These are phyloP conservation scores for Scartelaos histophorus DNA, from an alignment of 2,113 vertebrate species.

Conservation along the genomic window DNA sequence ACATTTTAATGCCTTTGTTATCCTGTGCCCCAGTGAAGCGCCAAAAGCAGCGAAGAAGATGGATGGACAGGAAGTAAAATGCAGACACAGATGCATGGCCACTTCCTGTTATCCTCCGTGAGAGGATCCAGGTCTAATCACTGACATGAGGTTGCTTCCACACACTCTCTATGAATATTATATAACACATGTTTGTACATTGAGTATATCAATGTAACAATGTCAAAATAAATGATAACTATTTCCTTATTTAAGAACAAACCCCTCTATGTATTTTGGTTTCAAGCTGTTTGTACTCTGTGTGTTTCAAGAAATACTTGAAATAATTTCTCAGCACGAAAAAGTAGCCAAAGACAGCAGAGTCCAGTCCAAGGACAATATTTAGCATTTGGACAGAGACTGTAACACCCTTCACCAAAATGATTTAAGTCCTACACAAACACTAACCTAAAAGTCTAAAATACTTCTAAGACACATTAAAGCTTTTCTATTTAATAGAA, in stretches of 20 bases:
- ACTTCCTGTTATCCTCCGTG: conserved; percentile 40
- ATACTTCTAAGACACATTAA: conserved; percentile 38
- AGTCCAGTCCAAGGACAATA: conserved; percentile 62
- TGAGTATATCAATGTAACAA: neutral
- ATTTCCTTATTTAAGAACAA: neutral
- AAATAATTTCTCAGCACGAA: conserved; percentile 47
- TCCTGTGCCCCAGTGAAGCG: conserved; percentile 21
- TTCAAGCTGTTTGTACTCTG: conserved; percentile 43
- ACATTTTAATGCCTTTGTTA: conserved; percentile 35
- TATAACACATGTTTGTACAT: too few relatives aligned
- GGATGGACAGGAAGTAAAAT: conserved; percentile 53
- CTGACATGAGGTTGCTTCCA: conserved; percentile 12
- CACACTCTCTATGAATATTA: neutral
- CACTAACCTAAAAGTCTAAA: conserved; percentile 39
- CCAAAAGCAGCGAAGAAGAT: conserved; percentile 44
- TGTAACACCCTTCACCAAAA: conserved; percentile 41
- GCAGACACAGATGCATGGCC: conserved; percentile 52
- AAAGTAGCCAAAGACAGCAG: conserved; percentile 48
- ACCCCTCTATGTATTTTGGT: conserved; percentile 10
- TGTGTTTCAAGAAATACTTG: conserved; percentile 34
- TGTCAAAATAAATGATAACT: neutral
- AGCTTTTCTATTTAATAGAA: conserved; percentile 42
- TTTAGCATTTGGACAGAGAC: conserved; percentile 55
- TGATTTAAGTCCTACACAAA: conserved; percentile 47
- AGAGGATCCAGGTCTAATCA: conserved; percentile 38